phyloP scores from a whole-genome alignment of 2,113 vertebrate species.

The Corvus cornix region DNA sequence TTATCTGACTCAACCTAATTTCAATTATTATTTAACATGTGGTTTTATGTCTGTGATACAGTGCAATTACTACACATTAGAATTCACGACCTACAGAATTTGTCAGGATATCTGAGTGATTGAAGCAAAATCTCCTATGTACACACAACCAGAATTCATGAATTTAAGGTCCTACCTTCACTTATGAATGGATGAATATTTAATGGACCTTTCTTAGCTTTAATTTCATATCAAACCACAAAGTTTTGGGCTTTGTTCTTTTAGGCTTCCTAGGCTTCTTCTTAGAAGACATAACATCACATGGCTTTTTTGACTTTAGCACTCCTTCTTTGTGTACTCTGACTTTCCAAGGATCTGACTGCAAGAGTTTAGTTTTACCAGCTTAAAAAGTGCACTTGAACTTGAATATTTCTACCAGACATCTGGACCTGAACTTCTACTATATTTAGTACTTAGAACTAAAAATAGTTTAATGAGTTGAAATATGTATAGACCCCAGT shows the following conservation, averaged over 20 bases:
- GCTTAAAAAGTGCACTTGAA: neutral
- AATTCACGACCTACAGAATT: neutral
- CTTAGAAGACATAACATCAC: rapidly evolving
- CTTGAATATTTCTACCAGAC: neutral
- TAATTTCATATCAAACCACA: neutral
- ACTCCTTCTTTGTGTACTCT: neutral
- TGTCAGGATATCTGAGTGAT: neutral
- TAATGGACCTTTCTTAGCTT: neutral
- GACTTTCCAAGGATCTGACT: neutral
- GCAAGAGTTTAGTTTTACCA: neutral
- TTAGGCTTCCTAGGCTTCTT: neutral
- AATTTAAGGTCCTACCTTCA: neutral
- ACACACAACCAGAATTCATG: neutral
- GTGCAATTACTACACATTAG: neutral
- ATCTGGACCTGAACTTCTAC: neutral
- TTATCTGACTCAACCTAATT: neutral
- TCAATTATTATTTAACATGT: neutral
- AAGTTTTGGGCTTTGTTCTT: neutral
- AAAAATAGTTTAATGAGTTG: neutral
- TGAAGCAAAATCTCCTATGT: neutral
- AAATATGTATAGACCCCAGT: neutral
- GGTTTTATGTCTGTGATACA: neutral
- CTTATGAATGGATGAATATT: neutral
- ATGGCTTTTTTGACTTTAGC: neutral
- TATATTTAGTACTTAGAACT: neutral